Evolutionary conservation across 2,888 invertebrate species (phyloP).

Genomic region (Erebia aethiops): DNA sequence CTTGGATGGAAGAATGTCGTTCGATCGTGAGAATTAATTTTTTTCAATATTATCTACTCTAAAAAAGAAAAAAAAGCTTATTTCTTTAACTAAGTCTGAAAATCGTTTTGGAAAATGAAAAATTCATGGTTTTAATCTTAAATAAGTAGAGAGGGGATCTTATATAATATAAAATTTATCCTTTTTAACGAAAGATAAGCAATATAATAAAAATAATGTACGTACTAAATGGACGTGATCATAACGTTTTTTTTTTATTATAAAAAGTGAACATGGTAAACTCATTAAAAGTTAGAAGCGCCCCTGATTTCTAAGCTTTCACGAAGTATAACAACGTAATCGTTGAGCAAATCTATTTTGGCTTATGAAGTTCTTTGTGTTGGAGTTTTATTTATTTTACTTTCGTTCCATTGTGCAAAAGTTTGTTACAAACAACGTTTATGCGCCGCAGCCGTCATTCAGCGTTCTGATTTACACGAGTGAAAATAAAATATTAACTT

Average conservation of each 20-base stretch:
- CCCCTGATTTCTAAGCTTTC: conserved; percentile 9
- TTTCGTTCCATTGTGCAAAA: conserved; percentile 14
- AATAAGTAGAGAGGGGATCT: too few species aligned
- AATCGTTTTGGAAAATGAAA: too few species aligned
- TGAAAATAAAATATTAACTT: not conserved
- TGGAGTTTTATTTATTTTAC: conserved; percentile 20
- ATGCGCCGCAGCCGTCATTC: conserved; percentile 4
- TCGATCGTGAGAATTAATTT: too few species aligned
- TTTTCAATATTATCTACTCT: too few species aligned
- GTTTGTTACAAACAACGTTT: conserved; percentile 19
- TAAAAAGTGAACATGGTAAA: conserved; percentile 6
- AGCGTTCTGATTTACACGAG: conserved; percentile 1
- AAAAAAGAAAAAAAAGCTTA: too few species aligned
- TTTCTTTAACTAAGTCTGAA: too few species aligned
- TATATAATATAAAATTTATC: too few species aligned
- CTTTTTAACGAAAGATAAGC: too few species aligned
- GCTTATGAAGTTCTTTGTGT: conserved; percentile 23
- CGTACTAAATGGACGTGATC: too few species aligned
- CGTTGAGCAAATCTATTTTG: conserved; percentile 20
- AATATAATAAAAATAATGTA: too few species aligned
- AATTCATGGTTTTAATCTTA: too few species aligned
- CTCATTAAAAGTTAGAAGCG: conserved; percentile 16
- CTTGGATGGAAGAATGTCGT: too few species aligned
- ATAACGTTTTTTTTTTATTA: not conserved
- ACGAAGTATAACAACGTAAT: conserved; percentile 17